Conservation (phyloP, 2,113 vertebrate genomes). For the Chloropsis cyanopogon region DNA sequence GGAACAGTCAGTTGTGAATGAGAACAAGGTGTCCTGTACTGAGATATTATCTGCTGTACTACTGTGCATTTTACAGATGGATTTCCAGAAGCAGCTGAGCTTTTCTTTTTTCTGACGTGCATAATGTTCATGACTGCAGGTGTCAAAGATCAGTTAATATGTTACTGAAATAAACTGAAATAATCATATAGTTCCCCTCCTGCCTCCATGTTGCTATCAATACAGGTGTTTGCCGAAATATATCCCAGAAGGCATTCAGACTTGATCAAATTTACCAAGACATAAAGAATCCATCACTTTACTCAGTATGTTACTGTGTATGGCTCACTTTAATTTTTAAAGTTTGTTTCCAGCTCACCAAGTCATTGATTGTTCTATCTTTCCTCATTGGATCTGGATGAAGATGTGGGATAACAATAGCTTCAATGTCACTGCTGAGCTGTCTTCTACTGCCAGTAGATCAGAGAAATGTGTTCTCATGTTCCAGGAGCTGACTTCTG, state of each 20-base stretch:
- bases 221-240: not conserved
- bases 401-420: not conserved
- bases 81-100: not conserved
- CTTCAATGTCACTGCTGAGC: not conserved
- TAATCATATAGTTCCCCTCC: not conserved
- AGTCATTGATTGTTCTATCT: not conserved
- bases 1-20: constrained; percentile 4
- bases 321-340: not conserved
- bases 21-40: not conserved
- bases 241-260: not conserved
- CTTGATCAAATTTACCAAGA: not conserved
- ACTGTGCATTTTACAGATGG: not conserved
- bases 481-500: not conserved
- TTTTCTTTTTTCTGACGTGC: not conserved
- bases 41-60: not conserved
- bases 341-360: not conserved
- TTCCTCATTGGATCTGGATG: not conserved
- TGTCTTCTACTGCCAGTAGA: not conserved
- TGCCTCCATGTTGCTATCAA: not conserved
- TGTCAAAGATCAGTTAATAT: not conserved
- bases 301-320: not conserved
- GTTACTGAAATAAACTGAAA: not conserved
- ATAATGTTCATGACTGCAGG: not conserved
- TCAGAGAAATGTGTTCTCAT: not conserved
- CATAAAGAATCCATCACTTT: not conserved